Evolutionary conservation across 2,888 invertebrate species (phyloP).

Genomic region (Clostera curtula): DNA sequence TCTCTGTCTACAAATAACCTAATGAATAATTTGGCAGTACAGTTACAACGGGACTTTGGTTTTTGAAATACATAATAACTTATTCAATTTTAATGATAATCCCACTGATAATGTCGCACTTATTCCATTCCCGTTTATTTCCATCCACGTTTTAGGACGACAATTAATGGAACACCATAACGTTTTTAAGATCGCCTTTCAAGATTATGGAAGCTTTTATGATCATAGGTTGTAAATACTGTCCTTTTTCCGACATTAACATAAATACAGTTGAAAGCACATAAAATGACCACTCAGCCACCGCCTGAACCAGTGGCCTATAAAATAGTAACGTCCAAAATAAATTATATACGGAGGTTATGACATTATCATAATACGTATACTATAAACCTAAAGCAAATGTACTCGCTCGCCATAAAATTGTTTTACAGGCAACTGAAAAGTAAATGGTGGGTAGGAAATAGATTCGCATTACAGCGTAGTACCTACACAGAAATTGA

Average conservation of each 20-base stretch:
- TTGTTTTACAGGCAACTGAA: slow-evolving; percentile 22
- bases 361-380: slow-evolving; percentile 48
- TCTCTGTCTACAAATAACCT: too few relatives aligned
- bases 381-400: slow-evolving; percentile 44
- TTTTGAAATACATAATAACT: too few relatives aligned
- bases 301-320: slow-evolving; percentile 21
- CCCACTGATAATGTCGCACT: too few relatives aligned
- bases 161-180: too few relatives aligned
- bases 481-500: too few relatives aligned
- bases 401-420: slow-evolving; percentile 42
- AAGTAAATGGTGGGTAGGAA: slow-evolving; percentile 17
- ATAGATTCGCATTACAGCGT: neutral
- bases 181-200: too few relatives aligned
- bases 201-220: too few relatives aligned
- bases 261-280: slow-evolving; percentile 26
- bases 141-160: too few relatives aligned
- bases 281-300: slow-evolving; percentile 23
- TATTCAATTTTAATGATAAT: too few relatives aligned
- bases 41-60: too few relatives aligned
- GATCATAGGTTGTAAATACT: slow-evolving; percentile 33
- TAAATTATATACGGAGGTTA: slow-evolving; percentile 44
- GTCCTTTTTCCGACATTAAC: slow-evolving; percentile 23
- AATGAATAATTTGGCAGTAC: too few relatives aligned
- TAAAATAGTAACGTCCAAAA: slow-evolving; percentile 45
- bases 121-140: too few relatives aligned